Conservation (phyloP, 2,797 vertebrate genomes). For the Gambusia yucatana region DNA sequence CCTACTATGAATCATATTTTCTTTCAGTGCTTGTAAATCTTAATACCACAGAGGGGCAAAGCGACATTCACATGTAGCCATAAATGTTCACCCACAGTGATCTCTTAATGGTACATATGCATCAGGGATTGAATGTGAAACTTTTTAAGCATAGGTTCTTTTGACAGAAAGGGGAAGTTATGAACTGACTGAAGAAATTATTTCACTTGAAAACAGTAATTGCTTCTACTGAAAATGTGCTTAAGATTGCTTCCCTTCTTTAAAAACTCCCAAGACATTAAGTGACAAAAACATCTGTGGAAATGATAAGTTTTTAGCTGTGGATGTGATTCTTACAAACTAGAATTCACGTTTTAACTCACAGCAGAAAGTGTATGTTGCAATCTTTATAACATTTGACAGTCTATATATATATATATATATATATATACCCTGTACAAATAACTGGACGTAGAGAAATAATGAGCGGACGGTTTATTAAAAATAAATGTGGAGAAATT, state of each 20-base stretch:
- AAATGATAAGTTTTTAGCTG: conserved; percentile 19
- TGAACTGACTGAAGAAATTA: conserved; percentile 67
- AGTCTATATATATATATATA: no score
- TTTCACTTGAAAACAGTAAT: conserved; percentile 71
- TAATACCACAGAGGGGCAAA: conserved; percentile 54
- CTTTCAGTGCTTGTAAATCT: conserved; percentile 54
- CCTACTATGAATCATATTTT: conserved; percentile 60
- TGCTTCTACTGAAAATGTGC: conserved; percentile 53
- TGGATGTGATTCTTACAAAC: conserved; percentile 1
- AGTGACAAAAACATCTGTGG: conserved; percentile 48
- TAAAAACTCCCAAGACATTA: conserved; percentile 14
- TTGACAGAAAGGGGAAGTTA: conserved; percentile 61
- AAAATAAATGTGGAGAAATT: not conserved
- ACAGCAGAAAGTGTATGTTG: not conserved
- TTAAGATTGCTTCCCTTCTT: conserved; percentile 55
- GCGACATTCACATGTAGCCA: conserved; percentile 60
- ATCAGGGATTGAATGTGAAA: conserved; percentile 57
- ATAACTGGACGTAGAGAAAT: not conserved
- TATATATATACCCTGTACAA: not conserved
- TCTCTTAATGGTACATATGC: conserved; percentile 56
- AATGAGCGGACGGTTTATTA: not conserved
- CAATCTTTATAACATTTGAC: no score
- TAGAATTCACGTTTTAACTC: not conserved
- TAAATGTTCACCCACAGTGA: conserved; percentile 61
- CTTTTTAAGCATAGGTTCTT: conserved; percentile 52